Conservation (phyloP, 1,140 invertebrate species). For the Reticulitermes speratus region DNA sequence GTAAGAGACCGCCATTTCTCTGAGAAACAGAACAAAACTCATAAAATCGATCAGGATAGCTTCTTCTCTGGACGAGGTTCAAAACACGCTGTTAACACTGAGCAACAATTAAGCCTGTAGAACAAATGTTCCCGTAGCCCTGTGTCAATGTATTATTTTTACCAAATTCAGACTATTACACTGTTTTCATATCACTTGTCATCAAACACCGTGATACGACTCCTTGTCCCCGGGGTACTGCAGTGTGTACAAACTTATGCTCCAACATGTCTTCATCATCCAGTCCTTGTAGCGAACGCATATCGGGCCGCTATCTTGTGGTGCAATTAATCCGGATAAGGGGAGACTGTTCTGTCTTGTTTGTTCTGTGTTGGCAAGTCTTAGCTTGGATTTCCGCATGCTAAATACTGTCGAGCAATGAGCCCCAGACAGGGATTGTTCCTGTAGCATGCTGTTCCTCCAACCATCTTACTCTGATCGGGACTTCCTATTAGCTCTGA, state of each 20-base stretch:
- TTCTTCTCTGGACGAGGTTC: too few relatives aligned
- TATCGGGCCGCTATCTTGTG: neutral
- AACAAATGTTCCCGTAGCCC: too few relatives aligned
- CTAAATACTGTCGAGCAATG: conserved; percentile 6
- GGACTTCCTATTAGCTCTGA: too few relatives aligned
- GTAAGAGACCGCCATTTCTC: too few relatives aligned
- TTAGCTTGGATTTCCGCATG: conserved; percentile 24
- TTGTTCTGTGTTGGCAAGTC: conserved; percentile 27
- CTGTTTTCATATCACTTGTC: neutral
- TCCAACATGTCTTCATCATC: neutral
- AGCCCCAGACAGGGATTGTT: neutral
- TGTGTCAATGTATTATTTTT: too few relatives aligned
- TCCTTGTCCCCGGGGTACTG: neutral
- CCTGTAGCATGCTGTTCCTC: too few relatives aligned
- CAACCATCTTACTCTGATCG: too few relatives aligned
- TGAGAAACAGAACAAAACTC: too few relatives aligned
- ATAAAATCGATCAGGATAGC: too few relatives aligned
- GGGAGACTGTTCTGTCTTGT: neutral
- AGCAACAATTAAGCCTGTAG: too few relatives aligned
- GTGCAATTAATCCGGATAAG: neutral
- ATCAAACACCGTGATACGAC: neutral
- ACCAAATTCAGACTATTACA: too few relatives aligned
- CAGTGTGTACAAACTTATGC: neutral
- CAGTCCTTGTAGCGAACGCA: neutral
- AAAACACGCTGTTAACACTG: too few relatives aligned